Percentiles rank a stretch among this genome's conserved stretches.
Conservation (phyloP, 2,797 vertebrate species). For the Aselliscus stoliczkanus region DNA sequence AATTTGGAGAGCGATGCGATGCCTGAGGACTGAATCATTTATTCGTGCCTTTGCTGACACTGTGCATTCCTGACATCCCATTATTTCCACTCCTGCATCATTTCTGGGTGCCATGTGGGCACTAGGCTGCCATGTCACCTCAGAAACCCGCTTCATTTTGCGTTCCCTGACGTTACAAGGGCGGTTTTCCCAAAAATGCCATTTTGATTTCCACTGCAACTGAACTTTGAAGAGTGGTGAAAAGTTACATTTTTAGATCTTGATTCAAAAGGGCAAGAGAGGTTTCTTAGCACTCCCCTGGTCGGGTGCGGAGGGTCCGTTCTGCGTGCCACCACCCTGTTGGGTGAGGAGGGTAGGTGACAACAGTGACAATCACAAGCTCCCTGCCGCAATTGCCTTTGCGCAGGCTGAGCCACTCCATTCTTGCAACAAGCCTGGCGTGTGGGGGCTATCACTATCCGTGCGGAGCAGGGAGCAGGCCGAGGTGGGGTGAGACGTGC, state of each 20-base stretch:
- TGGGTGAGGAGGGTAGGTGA: neutral
- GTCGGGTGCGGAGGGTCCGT: neutral
- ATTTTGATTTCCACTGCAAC: neutral
- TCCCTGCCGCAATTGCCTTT: neutral
- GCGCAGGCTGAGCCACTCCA: neutral
- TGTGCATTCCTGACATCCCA: neutral
- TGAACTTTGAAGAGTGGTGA: neutral
- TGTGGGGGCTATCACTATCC: neutral
- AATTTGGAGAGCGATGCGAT: neutral
- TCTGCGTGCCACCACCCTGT: too few species aligned
- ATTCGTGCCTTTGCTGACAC: constrained; percentile 8
- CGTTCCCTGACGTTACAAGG: neutral
- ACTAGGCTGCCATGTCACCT: neutral
- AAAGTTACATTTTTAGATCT: neutral
- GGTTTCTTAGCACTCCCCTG: neutral
- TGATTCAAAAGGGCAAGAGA: neutral
- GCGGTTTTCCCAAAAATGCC: neutral
- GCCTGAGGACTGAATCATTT: neutral
- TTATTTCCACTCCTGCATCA: neutral
- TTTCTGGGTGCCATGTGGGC: neutral
- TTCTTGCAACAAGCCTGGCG: neutral
- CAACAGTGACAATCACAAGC: neutral
- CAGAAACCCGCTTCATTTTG: constrained; percentile 26
- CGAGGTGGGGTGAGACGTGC: rapidly evolving
- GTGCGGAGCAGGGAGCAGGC: neutral